Evolutionary conservation across 2,797 vertebrate genomes (phyloP).

Genomic region (Thalassophryne amazonica): DNA sequence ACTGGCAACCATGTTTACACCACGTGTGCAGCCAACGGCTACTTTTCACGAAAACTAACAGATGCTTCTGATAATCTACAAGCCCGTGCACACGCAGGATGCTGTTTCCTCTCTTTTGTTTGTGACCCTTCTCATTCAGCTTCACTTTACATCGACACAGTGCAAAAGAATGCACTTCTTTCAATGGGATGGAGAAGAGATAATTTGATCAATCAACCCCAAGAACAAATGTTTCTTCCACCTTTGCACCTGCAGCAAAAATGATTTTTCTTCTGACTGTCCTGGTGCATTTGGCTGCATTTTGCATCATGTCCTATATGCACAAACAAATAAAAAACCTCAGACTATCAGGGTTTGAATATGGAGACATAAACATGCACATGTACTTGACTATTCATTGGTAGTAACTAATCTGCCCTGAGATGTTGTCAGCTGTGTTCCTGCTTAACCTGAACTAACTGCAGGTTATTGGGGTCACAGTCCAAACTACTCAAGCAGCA

Average conservation of each 20-base stretch:
- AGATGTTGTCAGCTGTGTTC: neutral
- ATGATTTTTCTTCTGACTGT: too few relatives aligned
- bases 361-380: too few relatives aligned
- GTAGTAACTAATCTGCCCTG: neutral
- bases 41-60: too few relatives aligned
- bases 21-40: too few relatives aligned
- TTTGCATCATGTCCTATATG: too few relatives aligned
- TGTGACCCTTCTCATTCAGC: neutral
- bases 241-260: constrained; percentile 25
- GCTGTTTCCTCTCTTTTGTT: neutral
- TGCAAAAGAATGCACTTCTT: neutral
- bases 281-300: constrained; percentile 6
- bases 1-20: too few relatives aligned
- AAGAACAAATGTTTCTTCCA: constrained; percentile 25
- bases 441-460: constrained; percentile 26
- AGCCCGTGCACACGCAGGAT: too few relatives aligned
- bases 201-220: constrained; percentile 19
- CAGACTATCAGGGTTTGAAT: too few relatives aligned
- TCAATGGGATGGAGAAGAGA: neutral
- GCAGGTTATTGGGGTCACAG: constrained; percentile 35
- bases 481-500: constrained; percentile 55
- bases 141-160: constrained; percentile 1
- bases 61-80: too few relatives aligned
- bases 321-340: too few relatives aligned
- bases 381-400: neutral